phyloP scores from a whole-genome alignment of 2,113 vertebrate species.

The Scatophagus argus region DNA sequence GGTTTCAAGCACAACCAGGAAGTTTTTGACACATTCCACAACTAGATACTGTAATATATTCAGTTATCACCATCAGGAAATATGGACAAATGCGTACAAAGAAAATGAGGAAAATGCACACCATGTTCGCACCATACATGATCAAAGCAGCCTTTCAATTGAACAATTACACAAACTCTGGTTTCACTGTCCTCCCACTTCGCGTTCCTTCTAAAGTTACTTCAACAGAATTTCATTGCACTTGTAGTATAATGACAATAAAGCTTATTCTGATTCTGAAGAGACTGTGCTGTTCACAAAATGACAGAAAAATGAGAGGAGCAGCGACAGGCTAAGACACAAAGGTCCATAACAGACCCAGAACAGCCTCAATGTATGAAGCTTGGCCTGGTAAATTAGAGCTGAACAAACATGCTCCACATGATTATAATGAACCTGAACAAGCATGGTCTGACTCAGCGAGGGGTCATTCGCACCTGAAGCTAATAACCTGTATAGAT shows the following conservation, averaged over 20 bases:
- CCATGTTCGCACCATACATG: background rate
- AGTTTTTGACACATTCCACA: background rate
- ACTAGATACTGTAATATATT: background rate
- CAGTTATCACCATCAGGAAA: background rate
- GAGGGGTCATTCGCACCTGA: background rate
- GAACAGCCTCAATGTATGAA: constrained; percentile 3
- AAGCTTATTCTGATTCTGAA: too few relatives aligned
- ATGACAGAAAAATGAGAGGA: background rate
- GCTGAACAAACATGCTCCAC: constrained; percentile 53
- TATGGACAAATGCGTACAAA: background rate
- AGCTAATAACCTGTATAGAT: constrained; percentile 27
- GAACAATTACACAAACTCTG: background rate
- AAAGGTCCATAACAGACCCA: constrained; percentile 4
- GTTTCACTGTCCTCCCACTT: background rate
- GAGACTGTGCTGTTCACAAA: background rate
- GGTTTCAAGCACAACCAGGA: background rate
- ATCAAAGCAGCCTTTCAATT: background rate
- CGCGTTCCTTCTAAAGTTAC: background rate
- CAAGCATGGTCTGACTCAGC: constrained; percentile 5
- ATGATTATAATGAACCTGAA: constrained; percentile 38
- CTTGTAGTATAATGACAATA: too few relatives aligned
- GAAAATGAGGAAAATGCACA: background rate
- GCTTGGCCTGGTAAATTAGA: constrained; percentile 25
- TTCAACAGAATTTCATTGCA: too few relatives aligned
- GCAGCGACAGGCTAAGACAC: background rate